Evolutionary conservation across 2,797 vertebrate species (phyloP).

Genomic region (Simalia tracyae): DNA sequence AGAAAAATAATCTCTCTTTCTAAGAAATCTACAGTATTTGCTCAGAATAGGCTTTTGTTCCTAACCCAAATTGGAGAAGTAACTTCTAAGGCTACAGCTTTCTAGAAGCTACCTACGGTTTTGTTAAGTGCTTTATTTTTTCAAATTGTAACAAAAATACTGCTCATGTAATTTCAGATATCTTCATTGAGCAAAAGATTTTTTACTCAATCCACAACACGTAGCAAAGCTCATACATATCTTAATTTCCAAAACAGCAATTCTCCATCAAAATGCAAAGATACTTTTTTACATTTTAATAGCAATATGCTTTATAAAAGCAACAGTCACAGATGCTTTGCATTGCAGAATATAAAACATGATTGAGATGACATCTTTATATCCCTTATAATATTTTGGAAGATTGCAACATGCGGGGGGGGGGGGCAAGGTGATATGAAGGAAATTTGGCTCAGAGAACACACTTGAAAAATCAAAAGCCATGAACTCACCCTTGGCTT

Average conservation of each 20-base stretch:
- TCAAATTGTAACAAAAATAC: neutral
- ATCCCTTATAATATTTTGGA: neutral
- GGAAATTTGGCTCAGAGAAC: neutral
- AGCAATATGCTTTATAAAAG: neutral
- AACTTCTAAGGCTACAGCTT: neutral
- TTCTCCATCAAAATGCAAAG: neutral
- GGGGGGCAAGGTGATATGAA: neutral
- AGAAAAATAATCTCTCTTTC: neutral
- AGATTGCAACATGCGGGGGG: neutral
- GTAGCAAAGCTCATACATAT: neutral
- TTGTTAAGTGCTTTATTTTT: neutral
- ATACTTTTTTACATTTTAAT: neutral
- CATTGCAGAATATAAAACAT: neutral
- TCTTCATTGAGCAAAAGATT: neutral
- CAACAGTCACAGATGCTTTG: neutral
- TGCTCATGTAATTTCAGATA: neutral
- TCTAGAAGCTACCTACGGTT: neutral
- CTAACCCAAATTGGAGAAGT: no score
- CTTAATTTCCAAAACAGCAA: neutral
- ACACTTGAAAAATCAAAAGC: neutral
- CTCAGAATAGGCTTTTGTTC: no score
- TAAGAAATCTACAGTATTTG: neutral
- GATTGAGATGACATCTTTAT: neutral
- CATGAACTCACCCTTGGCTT: constrained; percentile 80
- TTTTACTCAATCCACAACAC: neutral